These are phyloP conservation scores for Peromyscus leucopus DNA, from an alignment of 2,113 vertebrate genomes.

Conservation along the genomic window DNA sequence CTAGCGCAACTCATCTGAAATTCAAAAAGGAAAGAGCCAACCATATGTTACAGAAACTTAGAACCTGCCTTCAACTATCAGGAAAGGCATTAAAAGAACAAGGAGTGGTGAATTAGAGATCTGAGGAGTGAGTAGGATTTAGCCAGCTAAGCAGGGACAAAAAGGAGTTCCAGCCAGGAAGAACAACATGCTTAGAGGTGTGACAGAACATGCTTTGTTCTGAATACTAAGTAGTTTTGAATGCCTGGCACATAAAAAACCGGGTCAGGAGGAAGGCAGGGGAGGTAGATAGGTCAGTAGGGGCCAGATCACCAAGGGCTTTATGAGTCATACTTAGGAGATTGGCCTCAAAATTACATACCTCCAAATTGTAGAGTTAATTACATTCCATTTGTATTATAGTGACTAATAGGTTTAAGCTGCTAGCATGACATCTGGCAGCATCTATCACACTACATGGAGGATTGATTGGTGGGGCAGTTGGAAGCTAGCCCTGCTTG, in stretches of 20 bases:
- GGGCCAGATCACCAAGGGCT: conserved; percentile 65
- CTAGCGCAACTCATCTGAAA: conserved; percentile 20
- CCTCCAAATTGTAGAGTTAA: conserved; percentile 74
- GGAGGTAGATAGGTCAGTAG: conserved; percentile 71
- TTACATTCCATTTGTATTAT: conserved; percentile 76
- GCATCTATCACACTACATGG: conserved; percentile 59
- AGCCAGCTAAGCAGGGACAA: conserved; percentile 50
- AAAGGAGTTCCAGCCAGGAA: conserved; percentile 52
- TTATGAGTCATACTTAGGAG: conserved; percentile 76
- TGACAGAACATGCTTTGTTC: conserved; percentile 61
- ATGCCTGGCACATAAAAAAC: conserved; percentile 68
- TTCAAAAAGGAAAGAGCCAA: conserved; percentile 26
- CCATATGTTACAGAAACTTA: conserved; percentile 45
- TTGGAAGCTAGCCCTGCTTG: conserved; percentile 60
- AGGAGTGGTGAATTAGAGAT: conserved; percentile 54
- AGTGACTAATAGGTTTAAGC: conserved; percentile 78
- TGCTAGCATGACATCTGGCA: conserved; percentile 72
- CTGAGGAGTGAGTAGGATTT: conserved; percentile 67
- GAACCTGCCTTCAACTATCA: background rate
- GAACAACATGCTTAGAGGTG: conserved; percentile 69
- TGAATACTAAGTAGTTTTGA: conserved; percentile 72
- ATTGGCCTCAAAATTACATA: conserved; percentile 73
- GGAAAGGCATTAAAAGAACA: conserved; percentile 67
- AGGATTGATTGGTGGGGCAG: background rate
- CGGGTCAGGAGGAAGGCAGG: conserved; percentile 52